Conservation (phyloP, 2,113 vertebrate species). For the Axis porcinus region DNA sequence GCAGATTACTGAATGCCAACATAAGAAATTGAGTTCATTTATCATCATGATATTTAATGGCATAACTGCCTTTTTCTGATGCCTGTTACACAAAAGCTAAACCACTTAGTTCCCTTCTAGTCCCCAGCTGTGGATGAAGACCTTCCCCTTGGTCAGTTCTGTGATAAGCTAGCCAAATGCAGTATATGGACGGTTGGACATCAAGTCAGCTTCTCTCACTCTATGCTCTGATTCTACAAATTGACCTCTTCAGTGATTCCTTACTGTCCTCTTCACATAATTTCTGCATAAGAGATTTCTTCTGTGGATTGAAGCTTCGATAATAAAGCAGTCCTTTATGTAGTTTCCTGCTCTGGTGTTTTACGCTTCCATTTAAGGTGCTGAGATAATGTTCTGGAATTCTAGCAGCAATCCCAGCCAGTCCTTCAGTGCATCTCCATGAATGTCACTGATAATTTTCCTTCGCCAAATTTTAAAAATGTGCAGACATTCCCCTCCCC, state of each 20-base stretch:
- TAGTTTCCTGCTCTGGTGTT: background rate
- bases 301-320: background rate
- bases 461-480: background rate
- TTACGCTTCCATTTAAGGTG: background rate
- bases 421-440: background rate
- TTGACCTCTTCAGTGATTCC: background rate
- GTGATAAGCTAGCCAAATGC: background rate
- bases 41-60: background rate
- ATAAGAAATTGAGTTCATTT: background rate
- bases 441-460: background rate
- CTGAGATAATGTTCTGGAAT: background rate
- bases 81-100: background rate
- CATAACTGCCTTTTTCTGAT: background rate
- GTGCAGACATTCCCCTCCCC: background rate
- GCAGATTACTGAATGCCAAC: background rate
- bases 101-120: background rate
- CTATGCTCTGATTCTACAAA: background rate
- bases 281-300: background rate
- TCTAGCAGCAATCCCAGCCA: background rate
- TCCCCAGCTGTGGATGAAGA: background rate
- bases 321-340: background rate
- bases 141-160: background rate
- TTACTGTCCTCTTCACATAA: background rate
- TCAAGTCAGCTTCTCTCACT: background rate
- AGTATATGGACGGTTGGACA: background rate